Conservation (phyloP, 2,888 invertebrate species). For the Napeogenes inachia region DNA sequence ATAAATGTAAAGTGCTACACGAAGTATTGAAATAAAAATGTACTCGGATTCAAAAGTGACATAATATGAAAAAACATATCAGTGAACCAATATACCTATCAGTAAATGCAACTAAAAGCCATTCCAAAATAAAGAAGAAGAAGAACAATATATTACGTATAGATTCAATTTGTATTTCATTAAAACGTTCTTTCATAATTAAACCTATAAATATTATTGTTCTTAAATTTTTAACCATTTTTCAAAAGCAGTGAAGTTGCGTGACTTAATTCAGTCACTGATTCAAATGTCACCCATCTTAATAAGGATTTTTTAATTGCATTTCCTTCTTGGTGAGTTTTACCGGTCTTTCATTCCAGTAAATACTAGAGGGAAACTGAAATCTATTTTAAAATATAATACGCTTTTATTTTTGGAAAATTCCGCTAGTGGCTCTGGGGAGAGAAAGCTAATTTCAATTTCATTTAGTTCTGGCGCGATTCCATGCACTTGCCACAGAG, state of each 20-base stretch:
- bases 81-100: neutral
- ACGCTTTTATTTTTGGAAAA: constrained; percentile 74
- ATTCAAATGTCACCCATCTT: constrained; percentile 18
- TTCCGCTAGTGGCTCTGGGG: constrained; percentile 72
- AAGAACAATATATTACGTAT: no score
- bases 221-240: neutral
- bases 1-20: constrained; percentile 28
- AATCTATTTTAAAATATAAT: constrained; percentile 76
- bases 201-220: neutral
- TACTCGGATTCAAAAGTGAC: constrained; percentile 4
- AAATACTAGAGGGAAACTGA: constrained; percentile 47
- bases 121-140: no score
- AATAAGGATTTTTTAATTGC: constrained; percentile 31
- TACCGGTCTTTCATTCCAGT: constrained; percentile 42
- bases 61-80: neutral
- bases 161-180: neutral
- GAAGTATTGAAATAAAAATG: constrained; percentile 26
- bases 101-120: no score
- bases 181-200: constrained; percentile 3
- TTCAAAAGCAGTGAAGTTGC: constrained; percentile 9
- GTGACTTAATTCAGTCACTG: constrained; percentile 12
- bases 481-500: constrained; percentile 69
- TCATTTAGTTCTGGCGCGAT: constrained; percentile 77
- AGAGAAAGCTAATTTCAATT: constrained; percentile 77
- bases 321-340: constrained; percentile 38